Evolutionary conservation across 2,113 vertebrate species (phyloP).

Genomic region (Cheilinus undulatus): DNA sequence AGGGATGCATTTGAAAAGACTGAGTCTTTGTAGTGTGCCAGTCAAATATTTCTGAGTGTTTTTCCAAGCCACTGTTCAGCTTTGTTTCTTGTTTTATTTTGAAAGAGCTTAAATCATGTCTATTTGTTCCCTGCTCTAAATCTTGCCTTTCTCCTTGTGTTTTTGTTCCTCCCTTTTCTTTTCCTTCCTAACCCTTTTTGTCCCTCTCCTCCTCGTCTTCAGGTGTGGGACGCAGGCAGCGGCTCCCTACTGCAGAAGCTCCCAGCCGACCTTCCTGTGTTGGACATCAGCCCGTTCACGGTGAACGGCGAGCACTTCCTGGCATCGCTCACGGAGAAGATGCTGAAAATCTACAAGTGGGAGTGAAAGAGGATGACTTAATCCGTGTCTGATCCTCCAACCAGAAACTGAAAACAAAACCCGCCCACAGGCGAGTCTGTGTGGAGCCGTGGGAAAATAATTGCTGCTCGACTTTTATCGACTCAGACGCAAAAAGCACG

Average conservation of each 20-base stretch:
- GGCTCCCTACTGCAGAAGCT: conserved; percentile 91
- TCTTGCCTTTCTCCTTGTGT: background rate
- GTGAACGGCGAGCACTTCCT: conserved; percentile 88
- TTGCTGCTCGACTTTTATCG: conserved; percentile 50
- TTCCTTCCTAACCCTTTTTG: too few relatives aligned
- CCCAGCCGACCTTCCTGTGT: conserved; percentile 88
- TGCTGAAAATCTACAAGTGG: conserved; percentile 93
- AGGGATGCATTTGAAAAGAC: too few relatives aligned
- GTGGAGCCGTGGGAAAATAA: background rate
- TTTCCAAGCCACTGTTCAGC: too few relatives aligned
- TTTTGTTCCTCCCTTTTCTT: background rate
- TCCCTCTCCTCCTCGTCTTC: conserved; percentile 29
- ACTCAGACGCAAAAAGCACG: background rate
- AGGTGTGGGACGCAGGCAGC: conserved; percentile 93
- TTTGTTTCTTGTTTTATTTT: too few relatives aligned
- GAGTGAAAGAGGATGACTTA: conserved; percentile 76
- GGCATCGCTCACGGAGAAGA: conserved; percentile 93
- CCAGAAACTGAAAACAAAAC: too few relatives aligned
- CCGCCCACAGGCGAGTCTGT: background rate
- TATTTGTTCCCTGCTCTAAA: too few relatives aligned
- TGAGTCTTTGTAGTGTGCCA: too few relatives aligned
- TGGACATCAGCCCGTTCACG: conserved; percentile 92
- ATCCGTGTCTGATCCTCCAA: too few relatives aligned
- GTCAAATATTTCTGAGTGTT: too few relatives aligned
- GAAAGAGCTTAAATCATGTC: too few relatives aligned